phyloP scores from a whole-genome alignment of 1,140 invertebrate species.

The Sinonovacula constricta region DNA sequence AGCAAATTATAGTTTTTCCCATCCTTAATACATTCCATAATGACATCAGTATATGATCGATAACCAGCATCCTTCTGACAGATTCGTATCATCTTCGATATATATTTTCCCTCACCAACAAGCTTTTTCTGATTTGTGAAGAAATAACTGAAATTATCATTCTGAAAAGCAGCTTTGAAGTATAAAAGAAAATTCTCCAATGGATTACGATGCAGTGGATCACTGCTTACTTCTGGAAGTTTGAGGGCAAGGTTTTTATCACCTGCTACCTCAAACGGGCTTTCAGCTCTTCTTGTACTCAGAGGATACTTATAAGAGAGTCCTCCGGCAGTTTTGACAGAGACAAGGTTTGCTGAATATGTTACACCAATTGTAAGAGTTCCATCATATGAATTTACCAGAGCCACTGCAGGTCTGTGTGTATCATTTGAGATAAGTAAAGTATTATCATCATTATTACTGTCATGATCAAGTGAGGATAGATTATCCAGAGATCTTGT shows the following conservation, averaged over 20 bases:
- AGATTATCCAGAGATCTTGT: conserved; percentile 2
- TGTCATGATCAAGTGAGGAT: too few relatives aligned
- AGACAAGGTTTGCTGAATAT: not conserved
- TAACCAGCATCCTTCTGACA: conserved; percentile 17
- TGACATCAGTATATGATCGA: conserved; percentile 16
- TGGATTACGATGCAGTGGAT: not conserved
- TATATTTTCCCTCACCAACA: not conserved
- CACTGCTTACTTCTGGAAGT: not conserved
- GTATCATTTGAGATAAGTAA: not conserved
- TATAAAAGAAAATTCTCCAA: not conserved
- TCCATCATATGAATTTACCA: not conserved
- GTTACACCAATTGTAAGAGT: conserved; percentile 10
- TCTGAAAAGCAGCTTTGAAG: conserved; percentile 13
- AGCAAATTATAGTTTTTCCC: conserved; percentile 1
- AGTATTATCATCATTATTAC: not conserved
- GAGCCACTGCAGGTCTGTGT: not conserved
- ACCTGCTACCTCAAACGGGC: not conserved
- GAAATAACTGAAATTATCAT: conserved; percentile 7
- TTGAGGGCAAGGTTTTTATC: not conserved
- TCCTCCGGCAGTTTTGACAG: not conserved
- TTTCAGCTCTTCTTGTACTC: conserved; percentile 5
- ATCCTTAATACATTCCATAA: not conserved
- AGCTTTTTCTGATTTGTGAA: conserved; percentile 25
- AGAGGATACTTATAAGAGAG: not conserved
- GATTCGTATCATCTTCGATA: conserved; percentile 1